Base-by-base conservation (phyloP, 2,888 invertebrate genomes). In the Dolichopus griseipennis region DNA sequence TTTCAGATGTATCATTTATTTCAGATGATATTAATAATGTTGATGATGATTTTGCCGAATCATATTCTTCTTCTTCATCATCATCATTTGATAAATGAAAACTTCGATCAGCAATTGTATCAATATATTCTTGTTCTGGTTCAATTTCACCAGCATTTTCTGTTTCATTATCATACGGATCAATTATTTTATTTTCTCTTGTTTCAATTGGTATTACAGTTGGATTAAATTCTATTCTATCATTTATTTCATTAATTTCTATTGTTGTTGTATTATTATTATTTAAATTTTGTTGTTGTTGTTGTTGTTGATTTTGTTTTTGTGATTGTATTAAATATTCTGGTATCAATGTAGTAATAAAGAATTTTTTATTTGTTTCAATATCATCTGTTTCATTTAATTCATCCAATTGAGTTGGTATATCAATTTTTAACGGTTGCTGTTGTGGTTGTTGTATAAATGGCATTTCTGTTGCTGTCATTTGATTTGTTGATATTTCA, bases 241-340 rank as follows among this genome's bases (percentile, higher is more conserved):
- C 8, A 37, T 37, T 37, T 37, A 37, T 37, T 10, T 5, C 8
- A 37, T 37, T 12, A 37, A 37, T 37, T 37, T 37, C 37, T 37
- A 9, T 37, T 37, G 37, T 27, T 27, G 27, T 27, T 27, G 27
- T 27, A 27, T 4, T 4, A 27, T 27, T 27, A 27, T 27, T 27
- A 37, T 37, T 37, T 5, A 37, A 10, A 37, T 37, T 37, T 37
- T 37, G 37, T 37, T 34, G 70, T 70, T 66, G 69, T 69, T 37
- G 65, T n/a, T n/a, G 62, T 34, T 63, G 61, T 8, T 21, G 34
- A 66, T 64, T 64, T 21, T 64, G 61, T 61, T 66, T 15, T 52
- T 52, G 52, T 52, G 6, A 18, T 52, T 52, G 52, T n/a, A 52
- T 18, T 52, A 52, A 52, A 18, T 12, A 15, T 12, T 52, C 52